Base-by-base conservation (phyloP, 2,888 invertebrate genomes). In the Eupithecia insigniata region DNA sequence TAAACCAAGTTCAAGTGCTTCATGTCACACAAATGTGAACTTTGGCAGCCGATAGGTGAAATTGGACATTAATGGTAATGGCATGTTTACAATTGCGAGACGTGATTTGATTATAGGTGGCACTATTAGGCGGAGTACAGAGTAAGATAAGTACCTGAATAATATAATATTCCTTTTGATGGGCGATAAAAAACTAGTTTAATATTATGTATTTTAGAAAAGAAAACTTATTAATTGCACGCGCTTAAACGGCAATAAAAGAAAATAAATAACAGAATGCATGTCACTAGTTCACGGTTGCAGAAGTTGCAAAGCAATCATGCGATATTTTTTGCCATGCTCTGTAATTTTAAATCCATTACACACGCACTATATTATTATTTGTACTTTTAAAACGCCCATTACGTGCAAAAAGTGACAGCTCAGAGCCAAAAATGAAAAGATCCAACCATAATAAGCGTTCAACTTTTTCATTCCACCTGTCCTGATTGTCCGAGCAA, bases 391-490 rank as follows among this genome's bases (percentile, higher is more conserved):
- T 72, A 74, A 71, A 75, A 75, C 69, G 71, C 69, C 71, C 71
- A 74, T 77, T 75, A 69, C 70, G 72, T 30, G 74, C 72, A 77
- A 77, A 79, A 76, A 73, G 66, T 72, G 74, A 74, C 77, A 76
- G 76, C 73, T 67, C 72, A 68, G 71, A 51, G 65, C 76, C 78
- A 71, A 76, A 76, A 73, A 71, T 68, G 76, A 76, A 72, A 76
- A 76, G 75, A 74, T 73, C 70, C 61, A 67, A 67, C 70, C 76
- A 76, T 79, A 75, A 74, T 67, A 69, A 73, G 67, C 69, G 60
- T 69, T 36, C 75, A 74, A 71, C 76, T 74, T 79, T 79, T 75
- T 77, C 66, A 71, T 71, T 76, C 71, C 74, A 78, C 75, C 75
- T 78, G 77, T 76, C 70, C 39, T 51, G 30, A 72, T 46, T 67